Evolutionary conservation across 2,888 invertebrate genomes (phyloP).

Genomic region (Crossocerus cetratus): DNA sequence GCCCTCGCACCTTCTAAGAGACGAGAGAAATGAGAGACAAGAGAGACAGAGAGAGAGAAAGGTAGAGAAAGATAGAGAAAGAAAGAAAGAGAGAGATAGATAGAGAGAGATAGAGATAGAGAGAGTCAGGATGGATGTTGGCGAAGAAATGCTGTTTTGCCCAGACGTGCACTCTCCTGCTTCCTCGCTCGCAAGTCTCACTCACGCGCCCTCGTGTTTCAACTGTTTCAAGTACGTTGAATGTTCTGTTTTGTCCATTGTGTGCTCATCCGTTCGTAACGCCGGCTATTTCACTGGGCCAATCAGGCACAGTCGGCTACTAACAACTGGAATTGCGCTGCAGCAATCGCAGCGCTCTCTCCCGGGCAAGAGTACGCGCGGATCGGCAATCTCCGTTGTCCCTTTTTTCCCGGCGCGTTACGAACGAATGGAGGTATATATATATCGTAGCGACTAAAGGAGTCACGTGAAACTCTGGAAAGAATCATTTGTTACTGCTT

Average conservation of each 20-base stretch:
- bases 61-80: background rate
- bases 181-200: background rate
- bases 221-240: too few relatives aligned
- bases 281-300: too few relatives aligned
- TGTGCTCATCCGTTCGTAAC: too few relatives aligned
- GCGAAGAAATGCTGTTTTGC: constrained; percentile 64
- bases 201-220: too few relatives aligned
- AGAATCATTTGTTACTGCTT: background rate
- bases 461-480: background rate
- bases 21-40: background rate
- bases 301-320: too few relatives aligned
- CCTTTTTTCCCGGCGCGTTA: background rate
- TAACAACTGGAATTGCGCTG: too few relatives aligned
- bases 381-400: background rate
- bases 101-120: constrained; percentile 61
- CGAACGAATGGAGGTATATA: background rate
- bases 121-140: constrained; percentile 49
- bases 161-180: background rate
- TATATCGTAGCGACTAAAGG: background rate
- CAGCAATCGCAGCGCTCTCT: too few relatives aligned
- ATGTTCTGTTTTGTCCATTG: too few relatives aligned
- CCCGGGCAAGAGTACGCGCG: too few relatives aligned
- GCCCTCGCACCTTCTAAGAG: constrained; percentile 24
- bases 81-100: background rate
- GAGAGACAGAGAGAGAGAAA: background rate